Conservation (phyloP, 2,113 vertebrate species). For the Anseranas semipalmata region DNA sequence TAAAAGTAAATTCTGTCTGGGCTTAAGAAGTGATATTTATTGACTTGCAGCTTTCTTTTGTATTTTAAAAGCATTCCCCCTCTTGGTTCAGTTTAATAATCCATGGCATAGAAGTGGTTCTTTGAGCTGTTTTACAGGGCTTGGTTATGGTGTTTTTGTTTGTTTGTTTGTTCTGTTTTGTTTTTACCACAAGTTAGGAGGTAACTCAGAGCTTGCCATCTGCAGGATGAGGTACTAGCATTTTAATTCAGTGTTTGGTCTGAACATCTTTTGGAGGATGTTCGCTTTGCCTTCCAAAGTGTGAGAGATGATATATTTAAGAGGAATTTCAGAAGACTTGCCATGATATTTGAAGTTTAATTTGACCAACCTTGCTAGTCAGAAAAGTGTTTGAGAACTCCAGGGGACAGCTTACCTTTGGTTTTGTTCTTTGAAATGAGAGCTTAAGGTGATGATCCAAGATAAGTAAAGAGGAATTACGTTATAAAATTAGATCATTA, state of each 20-base stretch:
- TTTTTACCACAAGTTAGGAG: background rate
- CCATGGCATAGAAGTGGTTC: background rate
- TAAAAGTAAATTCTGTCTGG: background rate
- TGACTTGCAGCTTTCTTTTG: background rate
- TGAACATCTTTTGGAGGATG: background rate
- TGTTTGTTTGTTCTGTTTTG: too few species aligned
- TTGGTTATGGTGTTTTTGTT: background rate
- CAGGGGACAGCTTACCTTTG: background rate
- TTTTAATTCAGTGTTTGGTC: background rate
- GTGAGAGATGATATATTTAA: background rate
- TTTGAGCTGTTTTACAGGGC: background rate
- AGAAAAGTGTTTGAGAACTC: conserved; percentile 3
- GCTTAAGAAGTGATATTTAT: background rate
- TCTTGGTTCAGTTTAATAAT: conserved; percentile 3
- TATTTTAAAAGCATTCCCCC: background rate
- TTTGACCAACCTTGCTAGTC: background rate
- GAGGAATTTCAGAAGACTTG: background rate
- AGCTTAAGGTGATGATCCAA: background rate
- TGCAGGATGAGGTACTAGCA: background rate
- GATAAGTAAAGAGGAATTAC: background rate
- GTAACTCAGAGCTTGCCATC: background rate
- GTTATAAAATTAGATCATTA: background rate
- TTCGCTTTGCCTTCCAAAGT: background rate
- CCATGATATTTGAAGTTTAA: background rate
- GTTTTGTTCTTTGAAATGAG: conserved; percentile 15